Evolutionary conservation across 2,888 invertebrate species (phyloP).

Genomic region (Aethes cnicana): DNA sequence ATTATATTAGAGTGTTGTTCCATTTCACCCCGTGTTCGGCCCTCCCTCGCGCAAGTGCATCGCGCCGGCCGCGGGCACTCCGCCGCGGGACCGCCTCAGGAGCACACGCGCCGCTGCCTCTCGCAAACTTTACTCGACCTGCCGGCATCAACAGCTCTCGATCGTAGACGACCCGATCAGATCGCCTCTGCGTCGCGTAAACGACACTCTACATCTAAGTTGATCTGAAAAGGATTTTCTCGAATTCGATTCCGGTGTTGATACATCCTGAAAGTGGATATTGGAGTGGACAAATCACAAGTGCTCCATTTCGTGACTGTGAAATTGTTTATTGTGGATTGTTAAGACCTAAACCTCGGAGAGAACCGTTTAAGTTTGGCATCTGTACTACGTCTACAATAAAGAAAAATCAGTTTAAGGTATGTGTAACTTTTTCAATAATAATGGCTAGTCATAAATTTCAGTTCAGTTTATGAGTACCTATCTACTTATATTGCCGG

Average conservation of each 20-base stretch:
- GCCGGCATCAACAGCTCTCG: slow-evolving; percentile 37
- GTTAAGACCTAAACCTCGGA: slow-evolving; percentile 43
- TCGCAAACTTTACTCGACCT: slow-evolving; percentile 75
- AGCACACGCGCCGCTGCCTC: slow-evolving; percentile 45
- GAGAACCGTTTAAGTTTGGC: slow-evolving; percentile 37
- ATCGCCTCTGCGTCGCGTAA: slow-evolving; percentile 1
- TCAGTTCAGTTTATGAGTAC: background rate
- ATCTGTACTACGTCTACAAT: slow-evolving; percentile 31
- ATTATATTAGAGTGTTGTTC: slow-evolving; percentile 82
- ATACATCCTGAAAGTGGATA: slow-evolving; percentile 59
- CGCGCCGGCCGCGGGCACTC: slow-evolving; percentile 50
- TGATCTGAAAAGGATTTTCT: background rate
- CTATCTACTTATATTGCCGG: background rate
- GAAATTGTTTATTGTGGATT: slow-evolving; percentile 57
- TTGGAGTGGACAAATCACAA: slow-evolving; percentile 58
- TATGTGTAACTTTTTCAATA: slow-evolving; percentile 30
- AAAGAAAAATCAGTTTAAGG: slow-evolving; percentile 37
- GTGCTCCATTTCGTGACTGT: slow-evolving; percentile 59
- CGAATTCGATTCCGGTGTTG: slow-evolving; percentile 23
- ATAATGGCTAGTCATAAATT: background rate
- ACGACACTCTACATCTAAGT: background rate
- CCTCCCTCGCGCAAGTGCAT: slow-evolving; percentile 46
- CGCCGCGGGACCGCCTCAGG: slow-evolving; percentile 57
- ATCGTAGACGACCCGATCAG: slow-evolving; percentile 18
- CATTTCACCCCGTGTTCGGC: slow-evolving; percentile 67